Conservation (phyloP, 1,140 invertebrate species). For the Hylyphantes graminicola region DNA sequence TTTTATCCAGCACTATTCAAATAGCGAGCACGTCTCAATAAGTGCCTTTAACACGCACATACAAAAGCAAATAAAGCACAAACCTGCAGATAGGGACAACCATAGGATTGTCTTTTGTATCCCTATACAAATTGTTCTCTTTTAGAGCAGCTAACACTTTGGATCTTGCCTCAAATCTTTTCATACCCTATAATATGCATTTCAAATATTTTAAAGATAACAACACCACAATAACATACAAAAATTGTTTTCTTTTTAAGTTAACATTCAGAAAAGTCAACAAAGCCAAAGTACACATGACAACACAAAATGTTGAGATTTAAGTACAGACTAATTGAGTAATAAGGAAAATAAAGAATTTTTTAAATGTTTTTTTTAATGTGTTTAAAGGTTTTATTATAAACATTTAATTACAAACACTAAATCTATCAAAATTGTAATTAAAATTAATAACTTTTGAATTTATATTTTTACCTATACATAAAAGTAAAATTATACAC, state of each 20-base stretch:
- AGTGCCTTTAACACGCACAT: background rate
- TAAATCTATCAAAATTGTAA: too few species aligned
- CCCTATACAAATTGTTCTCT: constrained; percentile 82
- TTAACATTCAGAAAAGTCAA: too few species aligned
- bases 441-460: too few species aligned
- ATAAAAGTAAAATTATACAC: too few species aligned
- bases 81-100: constrained; percentile 89
- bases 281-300: too few species aligned
- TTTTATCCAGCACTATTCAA: too few species aligned
- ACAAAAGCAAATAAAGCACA: constrained; percentile 14
- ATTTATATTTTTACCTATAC: too few species aligned
- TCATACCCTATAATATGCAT: constrained; percentile 61
- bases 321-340: background rate
- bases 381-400: too few species aligned
- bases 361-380: too few species aligned
- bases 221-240: background rate
- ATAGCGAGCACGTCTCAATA: background rate
- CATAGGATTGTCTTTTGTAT: constrained; percentile 94
- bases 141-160: constrained; percentile 83
- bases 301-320: too few species aligned
- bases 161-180: constrained; percentile 88
- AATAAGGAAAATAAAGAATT: background rate
- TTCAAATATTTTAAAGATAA: background rate
- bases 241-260: too few species aligned
- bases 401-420: too few species aligned